Percentiles rank a stretch among this genome's conserved stretches.
Conservation (phyloP, 1,140 invertebrate species). For the Drosophila sturtevanti region DNA sequence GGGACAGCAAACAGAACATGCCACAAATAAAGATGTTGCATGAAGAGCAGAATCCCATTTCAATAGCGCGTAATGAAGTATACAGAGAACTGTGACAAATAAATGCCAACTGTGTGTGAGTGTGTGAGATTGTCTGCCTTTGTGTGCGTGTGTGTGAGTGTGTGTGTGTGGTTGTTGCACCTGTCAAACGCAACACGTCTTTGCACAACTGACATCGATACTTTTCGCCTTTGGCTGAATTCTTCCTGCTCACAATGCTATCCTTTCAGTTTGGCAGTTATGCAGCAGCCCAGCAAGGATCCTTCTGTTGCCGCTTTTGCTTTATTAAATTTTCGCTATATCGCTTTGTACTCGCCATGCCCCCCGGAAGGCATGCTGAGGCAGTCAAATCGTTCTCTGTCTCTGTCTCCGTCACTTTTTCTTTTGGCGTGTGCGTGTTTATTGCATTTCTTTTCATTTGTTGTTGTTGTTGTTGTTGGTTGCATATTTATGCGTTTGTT, state of each 20-base stretch:
- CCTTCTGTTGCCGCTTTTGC: constrained; percentile 44
- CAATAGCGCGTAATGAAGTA: constrained; percentile 53
- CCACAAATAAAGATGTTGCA: constrained; percentile 31
- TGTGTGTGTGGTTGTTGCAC: constrained; percentile 12
- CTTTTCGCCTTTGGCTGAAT: constrained; percentile 21
- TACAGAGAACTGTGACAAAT: background rate
- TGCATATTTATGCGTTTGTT: constrained; percentile 80
- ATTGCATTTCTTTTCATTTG: constrained; percentile 64
- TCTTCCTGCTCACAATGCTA: background rate
- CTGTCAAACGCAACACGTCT: constrained; percentile 48
- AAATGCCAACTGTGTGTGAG: constrained; percentile 2
- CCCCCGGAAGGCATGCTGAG: constrained; percentile 2
- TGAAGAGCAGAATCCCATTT: constrained; percentile 21
- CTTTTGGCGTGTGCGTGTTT: constrained; percentile 60
- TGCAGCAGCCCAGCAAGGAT: constrained; percentile 11
- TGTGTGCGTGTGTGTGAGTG: constrained; percentile 6
- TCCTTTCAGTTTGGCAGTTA: constrained; percentile 51
- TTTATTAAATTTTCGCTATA: constrained; percentile 75
- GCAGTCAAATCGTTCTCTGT: constrained; percentile 3
- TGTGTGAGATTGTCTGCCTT: background rate
- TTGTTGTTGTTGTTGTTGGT: constrained; percentile 43
- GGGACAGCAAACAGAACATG: constrained; percentile 49
- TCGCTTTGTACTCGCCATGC: constrained; percentile 41
- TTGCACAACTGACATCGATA: constrained; percentile 65
- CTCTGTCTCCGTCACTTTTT: constrained; percentile 22